Conservation (phyloP, 2,113 vertebrate genomes). For the Notarius quadriscutis region DNA sequence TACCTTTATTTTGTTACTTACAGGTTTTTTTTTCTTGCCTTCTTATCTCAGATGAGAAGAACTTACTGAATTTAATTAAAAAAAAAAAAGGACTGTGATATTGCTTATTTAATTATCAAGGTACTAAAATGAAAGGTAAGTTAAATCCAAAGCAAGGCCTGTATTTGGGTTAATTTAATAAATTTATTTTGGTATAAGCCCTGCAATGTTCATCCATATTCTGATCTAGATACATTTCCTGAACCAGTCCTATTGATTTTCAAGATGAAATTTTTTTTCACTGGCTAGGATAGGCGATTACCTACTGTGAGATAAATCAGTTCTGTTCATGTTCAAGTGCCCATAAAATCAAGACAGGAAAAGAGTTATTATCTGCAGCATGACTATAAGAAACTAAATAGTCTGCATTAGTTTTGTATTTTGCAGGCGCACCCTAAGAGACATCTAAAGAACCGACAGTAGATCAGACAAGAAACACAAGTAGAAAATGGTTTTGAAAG, state of each 20-base stretch:
- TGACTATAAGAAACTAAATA: neutral
- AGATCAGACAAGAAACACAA: neutral
- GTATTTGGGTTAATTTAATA: neutral
- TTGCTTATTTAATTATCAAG: neutral
- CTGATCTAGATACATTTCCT: neutral
- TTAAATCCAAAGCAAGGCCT: neutral
- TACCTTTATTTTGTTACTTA: neutral
- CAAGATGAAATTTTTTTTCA: neutral
- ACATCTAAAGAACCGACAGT: neutral
- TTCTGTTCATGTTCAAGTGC: neutral
- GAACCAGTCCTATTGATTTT: neutral
- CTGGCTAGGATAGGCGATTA: neutral
- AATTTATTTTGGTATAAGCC: neutral
- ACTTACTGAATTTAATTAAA: neutral
- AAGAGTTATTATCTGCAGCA: neutral
- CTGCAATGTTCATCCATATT: neutral
- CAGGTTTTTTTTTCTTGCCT: neutral
- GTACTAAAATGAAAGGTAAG: neutral
- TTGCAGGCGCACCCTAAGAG: neutral
- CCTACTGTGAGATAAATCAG: conserved; percentile 16
- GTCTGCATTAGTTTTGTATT: neutral
- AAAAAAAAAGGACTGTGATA: neutral
- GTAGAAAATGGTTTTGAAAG: neutral
- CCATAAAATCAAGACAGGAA: conserved; percentile 21
- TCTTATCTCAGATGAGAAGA: neutral